Evolutionary conservation across 2,888 invertebrate species (phyloP), one percentile per base, ranked within the genome.

Genomic region (Tipula unca): DNA sequence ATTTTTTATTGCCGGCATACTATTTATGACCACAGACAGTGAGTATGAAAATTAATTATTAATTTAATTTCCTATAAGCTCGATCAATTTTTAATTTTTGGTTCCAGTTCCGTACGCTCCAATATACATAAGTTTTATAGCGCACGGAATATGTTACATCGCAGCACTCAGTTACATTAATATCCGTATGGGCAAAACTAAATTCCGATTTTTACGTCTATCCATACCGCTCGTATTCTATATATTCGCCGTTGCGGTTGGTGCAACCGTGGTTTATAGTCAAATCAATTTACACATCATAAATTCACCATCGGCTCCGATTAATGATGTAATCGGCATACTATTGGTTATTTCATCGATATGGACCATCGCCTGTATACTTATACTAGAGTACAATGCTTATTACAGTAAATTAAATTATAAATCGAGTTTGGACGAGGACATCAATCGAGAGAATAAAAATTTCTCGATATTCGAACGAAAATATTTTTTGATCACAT

Each of bases 111-210:
- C 85, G 29, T 82, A 84, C 13, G 54, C 85, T 32, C 84, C 85
- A 14, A 54, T 39, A 6, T 86, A 85, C 29, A 84, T 86, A 17
- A 85, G 85, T 3, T 85, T 85, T 29, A 39, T 84, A 29, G 86
- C 85, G 3, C 83, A 35, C 17, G 86, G 86, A 35, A 85, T 86
- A 20, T 29, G 69, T 13, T 86, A 85, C 85, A 85, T 86, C 14
- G 82, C 86, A 0, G 84, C 85, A 10, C 14, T 86, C 14, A 84
- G 82, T 4, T 85, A 86, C 29, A 29, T 42, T 36, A 85, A 85
- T 5, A 35, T 85, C 39, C 83, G 42, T 10, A 84, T 85, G 20
- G 85, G 32, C 0, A 35, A 83, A 29, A 85, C 85, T 32, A 85
- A 48, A n/a, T 13, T 54, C 20, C 82, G 86, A 17, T 84, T 85